A percentile compares a stretch with the other conserved stretches of the same genome.
phyloP scores from a whole-genome alignment of 2,888 invertebrate genomes.

The Trissonchulus latispiculum region DNA sequence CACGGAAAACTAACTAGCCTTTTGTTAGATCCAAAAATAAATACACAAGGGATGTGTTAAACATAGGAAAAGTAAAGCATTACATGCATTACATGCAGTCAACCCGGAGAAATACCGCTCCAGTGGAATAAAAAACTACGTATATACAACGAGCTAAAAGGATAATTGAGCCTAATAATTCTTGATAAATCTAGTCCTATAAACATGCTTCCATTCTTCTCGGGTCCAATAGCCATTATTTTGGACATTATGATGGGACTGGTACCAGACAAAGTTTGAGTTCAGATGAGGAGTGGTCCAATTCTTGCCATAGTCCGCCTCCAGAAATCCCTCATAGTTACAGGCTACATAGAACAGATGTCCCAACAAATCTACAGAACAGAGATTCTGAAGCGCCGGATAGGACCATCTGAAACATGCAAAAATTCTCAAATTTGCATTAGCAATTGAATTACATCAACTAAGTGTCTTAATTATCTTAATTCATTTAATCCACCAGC shows the following conservation, averaged over 20 bases:
- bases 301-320: conserved; percentile 18
- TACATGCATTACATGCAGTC: too few relatives aligned
- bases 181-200: too few relatives aligned
- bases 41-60: too few relatives aligned
- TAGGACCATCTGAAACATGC: conserved; percentile 22
- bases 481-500: background rate
- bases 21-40: too few relatives aligned
- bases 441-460: background rate
- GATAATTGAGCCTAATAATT: too few relatives aligned
- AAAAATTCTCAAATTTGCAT: background rate
- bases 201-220: conserved; percentile 2
- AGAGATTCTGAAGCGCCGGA: background rate
- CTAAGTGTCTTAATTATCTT: background rate
- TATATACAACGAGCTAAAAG: too few relatives aligned
- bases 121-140: too few relatives aligned
- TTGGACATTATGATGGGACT: conserved; percentile 7
- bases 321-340: conserved; percentile 12
- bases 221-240: conserved; percentile 1
- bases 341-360: conserved; percentile 21
- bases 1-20: too few relatives aligned
- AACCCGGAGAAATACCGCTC: too few relatives aligned
- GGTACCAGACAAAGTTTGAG: conserved; percentile 9
- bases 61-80: too few relatives aligned
- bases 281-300: conserved; percentile 19
- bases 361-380: conserved; percentile 13